These are phyloP conservation scores for Dendrocopos noguchii DNA, from an alignment of 2,113 vertebrate genomes.

Conservation along the genomic window DNA sequence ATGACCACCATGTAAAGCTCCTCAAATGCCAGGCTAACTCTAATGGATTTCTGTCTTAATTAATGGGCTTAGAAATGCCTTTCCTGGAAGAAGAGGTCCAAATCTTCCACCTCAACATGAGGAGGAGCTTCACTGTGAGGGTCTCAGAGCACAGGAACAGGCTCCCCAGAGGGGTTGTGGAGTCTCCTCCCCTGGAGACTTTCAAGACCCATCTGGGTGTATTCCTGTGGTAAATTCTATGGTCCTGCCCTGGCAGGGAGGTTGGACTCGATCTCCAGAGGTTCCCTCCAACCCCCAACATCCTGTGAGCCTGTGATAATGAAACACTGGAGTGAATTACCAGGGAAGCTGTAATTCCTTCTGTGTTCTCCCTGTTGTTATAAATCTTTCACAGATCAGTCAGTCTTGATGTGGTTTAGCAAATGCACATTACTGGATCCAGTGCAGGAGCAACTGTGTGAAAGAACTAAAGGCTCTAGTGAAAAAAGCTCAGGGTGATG, in stretches of 20 bases:
- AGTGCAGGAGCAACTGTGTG: neutral
- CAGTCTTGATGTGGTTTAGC: neutral
- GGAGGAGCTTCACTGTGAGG: too few species aligned
- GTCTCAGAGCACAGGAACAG: too few species aligned
- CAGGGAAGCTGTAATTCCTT: neutral
- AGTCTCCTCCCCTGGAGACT: too few species aligned
- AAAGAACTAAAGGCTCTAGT: neutral
- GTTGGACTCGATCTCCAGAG: too few species aligned
- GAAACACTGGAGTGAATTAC: neutral
- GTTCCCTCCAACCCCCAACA: too few species aligned
- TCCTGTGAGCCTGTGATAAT: neutral
- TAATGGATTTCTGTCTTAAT: neutral
- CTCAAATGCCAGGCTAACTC: slow-evolving; percentile 21
- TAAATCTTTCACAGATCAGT: neutral
- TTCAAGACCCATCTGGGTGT: too few species aligned
- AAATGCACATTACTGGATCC: neutral
- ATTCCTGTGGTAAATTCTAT: too few species aligned
- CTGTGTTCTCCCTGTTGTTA: neutral
- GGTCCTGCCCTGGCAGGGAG: too few species aligned
- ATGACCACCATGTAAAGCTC: slow-evolving; percentile 10
- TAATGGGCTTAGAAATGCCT: neutral
- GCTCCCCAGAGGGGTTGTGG: too few species aligned
- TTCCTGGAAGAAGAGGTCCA: neutral
- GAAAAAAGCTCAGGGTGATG: neutral
- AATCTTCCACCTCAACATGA: neutral